Conservation (phyloP, 1,140 invertebrate species). For the Drosophila sucinea region DNA sequence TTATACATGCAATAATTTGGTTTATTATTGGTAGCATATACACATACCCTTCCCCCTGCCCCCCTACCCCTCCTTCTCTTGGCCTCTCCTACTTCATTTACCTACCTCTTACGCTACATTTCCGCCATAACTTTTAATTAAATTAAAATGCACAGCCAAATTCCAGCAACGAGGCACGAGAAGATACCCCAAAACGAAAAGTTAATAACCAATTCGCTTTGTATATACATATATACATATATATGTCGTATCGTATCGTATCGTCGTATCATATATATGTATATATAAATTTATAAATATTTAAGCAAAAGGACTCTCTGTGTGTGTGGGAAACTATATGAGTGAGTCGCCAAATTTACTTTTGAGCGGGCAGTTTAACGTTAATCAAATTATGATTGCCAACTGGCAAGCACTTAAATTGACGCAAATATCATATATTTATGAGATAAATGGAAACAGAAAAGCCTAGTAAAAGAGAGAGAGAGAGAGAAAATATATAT, state of each 20-base stretch:
- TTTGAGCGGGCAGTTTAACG: constrained; percentile 29
- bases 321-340: constrained; percentile 20
- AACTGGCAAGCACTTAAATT: constrained; percentile 36
- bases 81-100: too few species aligned
- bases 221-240: constrained; percentile 31
- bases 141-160: constrained; percentile 80
- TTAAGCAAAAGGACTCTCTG: constrained; percentile 56
- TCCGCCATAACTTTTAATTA: constrained; percentile 79
- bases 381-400: constrained; percentile 60
- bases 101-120: constrained; percentile 58
- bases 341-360: constrained; percentile 22
- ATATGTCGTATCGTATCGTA: constrained; percentile 37
- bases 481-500: background rate
- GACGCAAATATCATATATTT: constrained; percentile 32
- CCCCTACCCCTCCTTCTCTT: background rate
- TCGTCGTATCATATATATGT: background rate
- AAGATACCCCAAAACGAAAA: constrained; percentile 36
- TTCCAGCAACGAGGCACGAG: constrained; percentile 32
- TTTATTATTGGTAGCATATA: constrained; percentile 70
- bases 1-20: constrained; percentile 81
- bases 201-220: constrained; percentile 80
- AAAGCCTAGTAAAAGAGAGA: background rate
- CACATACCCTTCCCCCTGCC: constrained; percentile 19
- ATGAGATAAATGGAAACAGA: constrained; percentile 6
- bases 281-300: constrained; percentile 76